Evolutionary conservation across 64 coral and sea anemone species (phyloP).

Genomic region (Montipora efflorescens): DNA sequence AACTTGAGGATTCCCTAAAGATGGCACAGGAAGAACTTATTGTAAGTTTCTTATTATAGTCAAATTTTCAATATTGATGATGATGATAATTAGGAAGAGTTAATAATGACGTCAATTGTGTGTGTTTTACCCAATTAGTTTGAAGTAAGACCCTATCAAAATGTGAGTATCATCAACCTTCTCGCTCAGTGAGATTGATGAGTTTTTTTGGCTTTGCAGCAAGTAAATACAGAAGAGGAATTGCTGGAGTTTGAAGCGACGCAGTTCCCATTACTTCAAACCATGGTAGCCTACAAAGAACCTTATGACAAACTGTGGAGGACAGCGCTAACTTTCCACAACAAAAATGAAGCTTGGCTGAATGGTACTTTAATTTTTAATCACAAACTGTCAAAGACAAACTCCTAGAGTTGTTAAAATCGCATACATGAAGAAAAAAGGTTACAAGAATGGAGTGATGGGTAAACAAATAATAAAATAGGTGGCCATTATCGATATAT

Average conservation of each 20-base stretch:
- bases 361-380: slow-evolving; percentile 61
- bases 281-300: slow-evolving; percentile 98
- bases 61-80: no score
- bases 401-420: no score
- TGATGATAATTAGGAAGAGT: no score
- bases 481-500: no score
- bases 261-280: slow-evolving; percentile 96
- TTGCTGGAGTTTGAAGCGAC: slow-evolving; percentile 92
- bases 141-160: no score
- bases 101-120: no score
- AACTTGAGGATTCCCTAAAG: slow-evolving; percentile 82
- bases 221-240: slow-evolving; percentile 93
- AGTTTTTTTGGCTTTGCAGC: slow-evolving; percentile 40
- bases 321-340: slow-evolving; percentile 94
- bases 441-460: no score
- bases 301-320: slow-evolving; percentile 98
- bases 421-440: no score
- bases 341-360: slow-evolving; percentile 97
- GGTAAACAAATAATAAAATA: no score
- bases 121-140: neutral
- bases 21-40: slow-evolving; percentile 84
- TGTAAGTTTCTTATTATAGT: slow-evolving; percentile 47
- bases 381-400: no score
- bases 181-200: neutral
- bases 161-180: neutral